Base-by-base conservation (phyloP, 1,140 invertebrate genomes). In the Paraescarpia echinospica region DNA sequence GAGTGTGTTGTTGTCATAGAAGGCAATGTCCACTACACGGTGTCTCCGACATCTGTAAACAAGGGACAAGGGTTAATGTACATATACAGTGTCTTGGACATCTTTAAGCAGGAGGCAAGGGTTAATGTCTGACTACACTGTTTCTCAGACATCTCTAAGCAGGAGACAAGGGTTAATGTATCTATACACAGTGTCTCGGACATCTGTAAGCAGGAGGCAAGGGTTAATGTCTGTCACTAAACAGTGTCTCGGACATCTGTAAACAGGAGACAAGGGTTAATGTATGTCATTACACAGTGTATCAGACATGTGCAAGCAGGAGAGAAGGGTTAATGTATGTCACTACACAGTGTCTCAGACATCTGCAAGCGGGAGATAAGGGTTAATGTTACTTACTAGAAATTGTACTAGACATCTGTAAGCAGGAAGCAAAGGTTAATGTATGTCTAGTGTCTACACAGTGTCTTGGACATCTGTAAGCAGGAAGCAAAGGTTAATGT, bases 1-100 rank as follows among this genome's bases (percentile, higher is more conserved):
- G 2, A 99, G 94, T 91, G 97, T 97, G 89, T 97, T 97, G 51
- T 97, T 96, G 0, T 98, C 98, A 96, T 98, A 99, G 96, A 98
- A 98, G 95, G 98, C 97, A 31, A 98, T 94, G 95, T 98, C 98
- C 51, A 97, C 94, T 35, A 96, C 94, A 91, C 93, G 89, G 91
- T 95, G 93, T 33, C 89, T 92, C n/a, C 9, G 14, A 77, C 59
- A 77, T 77, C 59, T 77, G 27, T 77, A 27, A 77, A 31, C 59
- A 77, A 4, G 22, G 4, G 2, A 18, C 27, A 31, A 27, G 59
- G 14, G 59, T 27, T 31, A 77, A 31, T 77, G 22, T 77, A 89
- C 18, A 18, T 33, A 89, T 89, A 18, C n/a, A 89, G 34, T 34
- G 34, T 34, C 89, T 92, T 14, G 31, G 14, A 77, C 59, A 77